A percentile compares a stretch with the other conserved stretches of the same genome.
These are phyloP conservation scores for Notamacropus eugenii DNA, from an alignment of 2,797 vertebrate genomes.

Conservation along the genomic window DNA sequence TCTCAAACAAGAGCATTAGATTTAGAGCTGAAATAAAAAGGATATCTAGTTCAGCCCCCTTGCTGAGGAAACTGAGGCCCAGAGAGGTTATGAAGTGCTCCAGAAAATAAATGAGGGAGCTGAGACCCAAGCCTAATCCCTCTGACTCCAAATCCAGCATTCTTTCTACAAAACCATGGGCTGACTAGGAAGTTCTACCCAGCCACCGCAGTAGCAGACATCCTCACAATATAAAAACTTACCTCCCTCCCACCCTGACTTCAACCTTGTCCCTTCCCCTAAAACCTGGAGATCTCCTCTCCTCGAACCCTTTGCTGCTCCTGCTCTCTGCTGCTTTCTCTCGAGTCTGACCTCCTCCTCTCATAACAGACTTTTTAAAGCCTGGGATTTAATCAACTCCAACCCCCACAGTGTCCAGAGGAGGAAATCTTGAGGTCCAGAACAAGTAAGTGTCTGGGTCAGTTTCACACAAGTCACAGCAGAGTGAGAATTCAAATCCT, in stretches of 20 bases:
- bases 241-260: neutral
- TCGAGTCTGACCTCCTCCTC: neutral
- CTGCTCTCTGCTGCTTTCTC: neutral
- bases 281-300: neutral
- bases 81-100: neutral
- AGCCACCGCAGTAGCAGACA: neutral
- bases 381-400: neutral
- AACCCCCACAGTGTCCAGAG: neutral
- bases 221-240: neutral
- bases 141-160: neutral
- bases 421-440: neutral
- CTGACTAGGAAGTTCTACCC: neutral
- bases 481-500: neutral
- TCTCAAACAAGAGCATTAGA: neutral
- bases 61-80: neutral
- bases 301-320: neutral
- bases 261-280: neutral
- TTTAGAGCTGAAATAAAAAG: neutral
- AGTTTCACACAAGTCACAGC: neutral
- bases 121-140: no score
- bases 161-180: neutral
- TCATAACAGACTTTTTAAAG: neutral
- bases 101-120: neutral
- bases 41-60: neutral
- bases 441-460: neutral